Percentiles rank a stretch among this genome's conserved stretches.
phyloP scores from a whole-genome alignment of 2,888 invertebrate genomes.

The Pammene fasciana region DNA sequence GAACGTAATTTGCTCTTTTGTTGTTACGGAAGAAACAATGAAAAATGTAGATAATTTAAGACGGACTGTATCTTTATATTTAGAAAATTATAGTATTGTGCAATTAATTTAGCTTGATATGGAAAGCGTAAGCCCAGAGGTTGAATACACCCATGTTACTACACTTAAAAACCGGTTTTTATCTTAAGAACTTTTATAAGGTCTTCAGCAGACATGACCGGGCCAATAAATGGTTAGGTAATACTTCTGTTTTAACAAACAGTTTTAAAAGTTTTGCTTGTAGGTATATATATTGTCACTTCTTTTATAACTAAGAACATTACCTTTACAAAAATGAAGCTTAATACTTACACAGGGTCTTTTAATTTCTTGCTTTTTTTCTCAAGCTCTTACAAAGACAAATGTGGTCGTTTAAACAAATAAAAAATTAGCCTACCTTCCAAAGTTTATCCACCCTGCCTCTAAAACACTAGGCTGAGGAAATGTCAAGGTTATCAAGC shows the following conservation, averaged over 20 bases:
- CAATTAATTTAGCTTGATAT: not conserved
- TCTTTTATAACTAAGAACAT: not conserved
- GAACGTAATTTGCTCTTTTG: conserved; percentile 9
- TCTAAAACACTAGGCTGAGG: conserved; percentile 30
- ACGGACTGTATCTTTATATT: not conserved
- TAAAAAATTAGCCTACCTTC: conserved; percentile 15
- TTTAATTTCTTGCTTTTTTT: not conserved
- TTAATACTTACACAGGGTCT: too few species aligned
- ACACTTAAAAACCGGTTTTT: not conserved
- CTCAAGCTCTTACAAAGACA: not conserved
- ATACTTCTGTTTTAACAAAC: not conserved
- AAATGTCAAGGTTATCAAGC: conserved; percentile 64
- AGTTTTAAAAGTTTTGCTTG: not conserved
- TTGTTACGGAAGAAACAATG: not conserved
- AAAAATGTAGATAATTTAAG: not conserved
- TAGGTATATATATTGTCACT: not conserved
- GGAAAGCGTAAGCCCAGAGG: conserved; percentile 2
- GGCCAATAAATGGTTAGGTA: not conserved
- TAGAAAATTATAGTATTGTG: not conserved
- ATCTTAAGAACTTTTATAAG: not conserved
- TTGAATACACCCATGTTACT: not conserved
- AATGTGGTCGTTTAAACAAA: not conserved
- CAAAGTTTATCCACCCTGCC: conserved; percentile 22
- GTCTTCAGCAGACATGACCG: not conserved
- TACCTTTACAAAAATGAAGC: too few species aligned